phyloP scores from a whole-genome alignment of 2,113 vertebrate species.

The Phrynosoma platyrhinos region DNA sequence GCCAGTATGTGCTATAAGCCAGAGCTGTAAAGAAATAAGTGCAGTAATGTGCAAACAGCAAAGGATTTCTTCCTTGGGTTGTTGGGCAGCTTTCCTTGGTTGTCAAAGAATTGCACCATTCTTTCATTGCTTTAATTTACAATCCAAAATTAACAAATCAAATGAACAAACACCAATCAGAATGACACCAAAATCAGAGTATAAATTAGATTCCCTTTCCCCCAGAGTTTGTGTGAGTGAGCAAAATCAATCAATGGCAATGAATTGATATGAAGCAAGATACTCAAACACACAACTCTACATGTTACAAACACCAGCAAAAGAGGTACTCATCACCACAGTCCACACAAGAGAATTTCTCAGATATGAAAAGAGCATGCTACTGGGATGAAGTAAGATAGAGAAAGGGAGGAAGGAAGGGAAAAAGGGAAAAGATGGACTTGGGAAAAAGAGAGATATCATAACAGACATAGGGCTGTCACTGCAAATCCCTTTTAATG shows the following conservation, averaged over 20 bases:
- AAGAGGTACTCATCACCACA: conserved; percentile 64
- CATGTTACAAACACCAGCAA: conserved; percentile 62
- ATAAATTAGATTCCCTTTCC: conserved; percentile 67
- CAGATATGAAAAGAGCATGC: conserved; percentile 66
- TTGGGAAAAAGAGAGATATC: conserved; percentile 53
- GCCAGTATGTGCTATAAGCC: neutral
- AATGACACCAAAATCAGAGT: conserved; percentile 70
- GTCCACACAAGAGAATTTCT: conserved; percentile 71
- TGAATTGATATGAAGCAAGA: conserved; percentile 13
- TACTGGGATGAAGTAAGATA: conserved; percentile 43
- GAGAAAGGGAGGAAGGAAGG: conserved; percentile 54
- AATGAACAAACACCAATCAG: conserved; percentile 72
- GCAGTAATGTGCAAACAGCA: neutral
- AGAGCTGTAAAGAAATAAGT: neutral
- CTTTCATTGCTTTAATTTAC: conserved; percentile 48
- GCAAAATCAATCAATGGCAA: conserved; percentile 22
- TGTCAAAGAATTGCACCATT: neutral
- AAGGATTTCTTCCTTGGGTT: neutral
- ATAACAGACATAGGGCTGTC: conserved; percentile 71
- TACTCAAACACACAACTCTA: conserved; percentile 66
- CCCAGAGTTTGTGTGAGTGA: conserved; percentile 56
- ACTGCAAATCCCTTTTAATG: conserved; percentile 53
- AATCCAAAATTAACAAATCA: conserved; percentile 60
- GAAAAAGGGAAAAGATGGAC: conserved; percentile 18
- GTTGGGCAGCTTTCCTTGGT: neutral